Percentiles rank a stretch among this genome's conserved stretches.
Conservation (phyloP, 2,888 invertebrate genomes). For the Agonopterix alstromeriana region DNA sequence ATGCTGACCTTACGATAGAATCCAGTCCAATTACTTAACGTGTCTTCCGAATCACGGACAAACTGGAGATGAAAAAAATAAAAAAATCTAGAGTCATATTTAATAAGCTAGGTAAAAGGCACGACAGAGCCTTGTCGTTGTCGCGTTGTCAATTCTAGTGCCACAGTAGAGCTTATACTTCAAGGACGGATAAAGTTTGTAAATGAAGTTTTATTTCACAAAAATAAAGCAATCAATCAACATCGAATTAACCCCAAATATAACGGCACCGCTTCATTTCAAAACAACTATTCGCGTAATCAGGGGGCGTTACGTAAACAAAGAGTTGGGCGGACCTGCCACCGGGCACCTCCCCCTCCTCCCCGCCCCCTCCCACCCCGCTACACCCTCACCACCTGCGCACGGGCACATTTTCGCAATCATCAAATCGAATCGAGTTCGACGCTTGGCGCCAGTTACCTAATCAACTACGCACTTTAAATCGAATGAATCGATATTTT, state of each 20-base stretch:
- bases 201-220: no score
- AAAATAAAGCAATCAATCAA: conserved; percentile 12
- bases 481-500: conserved; percentile 11
- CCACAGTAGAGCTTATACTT: no score
- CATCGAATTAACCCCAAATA: conserved; percentile 10
- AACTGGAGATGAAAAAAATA: no score
- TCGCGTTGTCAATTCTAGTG: no score
- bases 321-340: conserved; percentile 70
- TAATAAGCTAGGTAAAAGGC: no score
- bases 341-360: conserved; percentile 49
- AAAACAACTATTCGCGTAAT: conserved; percentile 52
- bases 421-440: conserved; percentile 7
- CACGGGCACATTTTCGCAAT: conserved; percentile 57
- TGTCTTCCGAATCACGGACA: no score
- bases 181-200: no score
- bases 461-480: conserved; percentile 10
- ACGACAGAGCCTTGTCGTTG: no score
- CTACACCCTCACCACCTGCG: conserved; percentile 40
- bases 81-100: no score
- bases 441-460: conserved; percentile 31
- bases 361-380: conserved; percentile 27
- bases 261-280: conserved; percentile 27
- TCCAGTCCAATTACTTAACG: no score
- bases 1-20: no score
- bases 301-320: conserved; percentile 72